Evolutionary conservation across 2,797 vertebrate genomes (phyloP), one percentile per base, ranked within the genome.

Genomic region (Propithecus deckenii): DNA sequence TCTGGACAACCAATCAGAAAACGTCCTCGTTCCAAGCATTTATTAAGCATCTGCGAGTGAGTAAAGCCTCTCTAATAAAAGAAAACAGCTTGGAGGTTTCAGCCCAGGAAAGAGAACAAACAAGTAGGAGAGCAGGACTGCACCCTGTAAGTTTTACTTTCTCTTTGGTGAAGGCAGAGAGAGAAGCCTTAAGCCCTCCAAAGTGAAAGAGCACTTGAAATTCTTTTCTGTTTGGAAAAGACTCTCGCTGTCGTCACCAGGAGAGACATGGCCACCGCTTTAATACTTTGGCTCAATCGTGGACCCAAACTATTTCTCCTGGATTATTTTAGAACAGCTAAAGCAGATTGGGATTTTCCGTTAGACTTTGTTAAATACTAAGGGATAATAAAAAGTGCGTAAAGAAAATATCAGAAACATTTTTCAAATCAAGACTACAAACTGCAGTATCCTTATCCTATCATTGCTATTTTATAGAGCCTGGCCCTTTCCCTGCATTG

Each of bases 1-100:
- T 43, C 72, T 75, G 35, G 43, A 15, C 57, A 86, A 7, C 46
- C 94, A 95, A 67, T 88, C 90, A 84, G 78, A 97, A 92, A 75
- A 14, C 2, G 8, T 52, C 59, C 38, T 50, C 14, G 6, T 28
- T 50, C n/a, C 75, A 38, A 90, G 35, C 20, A 8, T 18, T 63
- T 57, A 43, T 18, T 59, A 67, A 86, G 79, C 20, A 46, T 57
- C 50, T 71, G 32, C 7, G 41, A 11, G 11, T 2, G 6, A 22
- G 23, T 32, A 41, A 22, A 67, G 28, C 0, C 41, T 63, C 43
- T 69, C 69, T 79, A n/a, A 7, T 52, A 59, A 83, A 84, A 83
- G 46, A 84, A 91, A 79, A 84, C 15, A 23, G 52, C 8, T 95
- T 78, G 55, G 50, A 63, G 83, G 6, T 59, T 85, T 90, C 10